A percentile compares a stretch with the other conserved stretches of the same genome.
Conservation (phyloP, 2,113 vertebrate genomes). For the Phocoena phocoena region DNA sequence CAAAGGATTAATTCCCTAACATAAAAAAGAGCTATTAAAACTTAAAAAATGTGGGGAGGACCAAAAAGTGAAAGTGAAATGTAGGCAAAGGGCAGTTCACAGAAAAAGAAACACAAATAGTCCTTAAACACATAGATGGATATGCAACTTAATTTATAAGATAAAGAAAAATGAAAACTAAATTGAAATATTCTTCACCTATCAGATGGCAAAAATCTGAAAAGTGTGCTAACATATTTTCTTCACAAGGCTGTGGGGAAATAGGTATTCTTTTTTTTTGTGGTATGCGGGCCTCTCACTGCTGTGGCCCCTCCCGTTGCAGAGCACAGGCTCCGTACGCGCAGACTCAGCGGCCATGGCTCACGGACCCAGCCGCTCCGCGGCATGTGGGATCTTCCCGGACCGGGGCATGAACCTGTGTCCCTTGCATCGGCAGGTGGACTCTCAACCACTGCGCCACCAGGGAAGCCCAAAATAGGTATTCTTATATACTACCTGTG, state of each 20-base stretch:
- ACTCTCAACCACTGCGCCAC: too few species aligned
- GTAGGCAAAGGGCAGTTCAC: not conserved
- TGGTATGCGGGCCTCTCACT: too few species aligned
- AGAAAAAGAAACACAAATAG: conserved; percentile 23
- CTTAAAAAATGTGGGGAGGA: not conserved
- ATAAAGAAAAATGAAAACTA: conserved; percentile 41
- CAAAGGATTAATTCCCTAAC: not conserved
- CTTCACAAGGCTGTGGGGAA: not conserved
- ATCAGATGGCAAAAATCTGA: conserved; percentile 15
- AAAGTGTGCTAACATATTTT: conserved; percentile 23
- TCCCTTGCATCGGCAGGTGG: too few species aligned
- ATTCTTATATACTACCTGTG: not conserved
- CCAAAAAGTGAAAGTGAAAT: not conserved
- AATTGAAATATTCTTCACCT: conserved; percentile 5
- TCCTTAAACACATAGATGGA: not conserved
- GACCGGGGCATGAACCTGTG: too few species aligned
- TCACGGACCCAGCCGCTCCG: too few species aligned
- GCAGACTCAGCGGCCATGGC: too few species aligned
- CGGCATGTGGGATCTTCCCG: too few species aligned
- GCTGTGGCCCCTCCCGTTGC: too few species aligned
- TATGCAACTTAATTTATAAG: not conserved
- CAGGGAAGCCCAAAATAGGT: not conserved
- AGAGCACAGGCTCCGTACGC: too few species aligned
- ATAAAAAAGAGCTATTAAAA: not conserved
- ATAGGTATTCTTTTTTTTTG: not conserved